These are phyloP conservation scores for Aix galericulata DNA, from an alignment of 2,113 vertebrate genomes.

Conservation along the genomic window DNA sequence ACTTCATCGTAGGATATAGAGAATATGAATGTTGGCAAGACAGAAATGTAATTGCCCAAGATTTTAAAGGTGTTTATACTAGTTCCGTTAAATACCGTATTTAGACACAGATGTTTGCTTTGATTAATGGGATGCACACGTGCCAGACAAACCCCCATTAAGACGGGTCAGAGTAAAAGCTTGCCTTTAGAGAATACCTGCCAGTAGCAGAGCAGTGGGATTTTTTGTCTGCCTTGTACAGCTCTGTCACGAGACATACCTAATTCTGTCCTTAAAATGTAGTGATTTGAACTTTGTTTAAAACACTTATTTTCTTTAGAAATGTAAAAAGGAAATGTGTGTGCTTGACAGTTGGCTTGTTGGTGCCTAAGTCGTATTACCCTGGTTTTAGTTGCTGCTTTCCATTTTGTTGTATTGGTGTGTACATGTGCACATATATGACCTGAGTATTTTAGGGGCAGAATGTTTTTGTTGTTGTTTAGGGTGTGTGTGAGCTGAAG, in stretches of 20 bases:
- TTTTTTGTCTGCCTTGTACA: not conserved
- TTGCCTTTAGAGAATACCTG: fast-evolving
- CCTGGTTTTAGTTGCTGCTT: not conserved
- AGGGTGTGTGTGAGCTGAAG: not conserved
- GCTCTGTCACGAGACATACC: not conserved
- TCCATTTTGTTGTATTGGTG: not conserved
- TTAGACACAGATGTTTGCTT: not conserved
- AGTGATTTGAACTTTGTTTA: not conserved
- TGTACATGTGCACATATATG: fast-evolving
- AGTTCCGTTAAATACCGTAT: not conserved
- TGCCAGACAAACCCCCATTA: not conserved
- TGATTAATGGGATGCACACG: not conserved
- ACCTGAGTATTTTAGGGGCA: not conserved
- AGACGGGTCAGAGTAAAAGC: not conserved
- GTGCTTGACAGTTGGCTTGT: not conserved
- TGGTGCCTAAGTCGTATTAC: not conserved
- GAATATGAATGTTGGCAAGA: not conserved
- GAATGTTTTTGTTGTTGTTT: not conserved
- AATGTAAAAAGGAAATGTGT: not conserved
- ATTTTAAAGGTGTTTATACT: not conserved
- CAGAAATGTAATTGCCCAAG: not conserved
- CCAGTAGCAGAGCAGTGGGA: not conserved
- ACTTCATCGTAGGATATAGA: not conserved
- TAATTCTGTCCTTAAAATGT: not conserved
- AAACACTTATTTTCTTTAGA: not conserved